A percentile compares a stretch with the other conserved stretches of the same genome.
These are phyloP conservation scores for Neoascia interrupta DNA, from an alignment of 2,888 invertebrate genomes.

Conservation along the genomic window DNA sequence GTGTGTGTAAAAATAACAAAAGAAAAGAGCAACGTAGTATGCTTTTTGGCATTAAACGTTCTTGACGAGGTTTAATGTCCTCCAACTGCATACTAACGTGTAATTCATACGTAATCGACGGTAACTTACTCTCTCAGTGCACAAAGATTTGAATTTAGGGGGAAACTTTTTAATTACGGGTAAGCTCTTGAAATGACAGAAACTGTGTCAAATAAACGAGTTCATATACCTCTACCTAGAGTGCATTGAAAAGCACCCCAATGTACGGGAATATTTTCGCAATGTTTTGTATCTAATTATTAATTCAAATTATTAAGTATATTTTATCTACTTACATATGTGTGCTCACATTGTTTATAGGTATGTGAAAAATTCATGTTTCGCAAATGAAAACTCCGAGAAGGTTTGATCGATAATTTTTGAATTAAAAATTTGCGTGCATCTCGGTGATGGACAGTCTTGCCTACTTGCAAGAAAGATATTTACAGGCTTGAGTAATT, in stretches of 20 bases:
- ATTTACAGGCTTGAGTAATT: neutral
- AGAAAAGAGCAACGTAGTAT: conserved; percentile 18
- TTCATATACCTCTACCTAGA: neutral
- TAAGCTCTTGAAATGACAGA: conserved; percentile 14
- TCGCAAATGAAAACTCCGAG: neutral
- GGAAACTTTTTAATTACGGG: neutral
- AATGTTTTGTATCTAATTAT: conserved; percentile 5
- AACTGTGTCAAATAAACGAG: conserved; percentile 13
- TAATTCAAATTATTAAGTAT: too few species aligned
- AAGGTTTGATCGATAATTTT: conserved; percentile 66
- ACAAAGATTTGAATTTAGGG: neutral
- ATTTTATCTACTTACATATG: too few species aligned
- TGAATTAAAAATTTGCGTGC: conserved; percentile 65
- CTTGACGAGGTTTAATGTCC: conserved; percentile 58
- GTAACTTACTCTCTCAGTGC: conserved; percentile 6
- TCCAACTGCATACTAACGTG: conserved; percentile 36
- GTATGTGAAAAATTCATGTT: too few species aligned
- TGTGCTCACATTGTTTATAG: too few species aligned
- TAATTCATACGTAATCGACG: conserved; percentile 8
- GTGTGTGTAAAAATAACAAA: conserved; percentile 9
- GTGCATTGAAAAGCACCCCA: neutral
- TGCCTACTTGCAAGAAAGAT: conserved; percentile 1
- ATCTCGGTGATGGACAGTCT: conserved; percentile 58
- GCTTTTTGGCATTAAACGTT: conserved; percentile 2
- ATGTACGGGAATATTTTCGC: neutral